These are phyloP conservation scores for Zaprionus lachaisei DNA, from an alignment of 1,140 invertebrate genomes.

Conservation along the genomic window DNA sequence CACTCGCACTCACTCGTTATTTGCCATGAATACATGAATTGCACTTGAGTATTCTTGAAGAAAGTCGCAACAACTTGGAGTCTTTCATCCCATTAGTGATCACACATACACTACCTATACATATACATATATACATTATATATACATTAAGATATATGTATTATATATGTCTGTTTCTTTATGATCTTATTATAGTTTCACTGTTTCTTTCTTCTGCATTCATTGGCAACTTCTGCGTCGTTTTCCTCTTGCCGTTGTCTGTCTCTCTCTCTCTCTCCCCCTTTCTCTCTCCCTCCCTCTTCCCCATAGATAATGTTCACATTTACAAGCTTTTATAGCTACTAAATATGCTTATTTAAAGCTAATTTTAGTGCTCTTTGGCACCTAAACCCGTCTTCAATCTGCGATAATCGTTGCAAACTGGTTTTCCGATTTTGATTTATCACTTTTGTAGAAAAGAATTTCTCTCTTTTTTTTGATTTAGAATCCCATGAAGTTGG, in stretches of 20 bases:
- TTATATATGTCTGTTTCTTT: background rate
- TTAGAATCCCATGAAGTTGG: background rate
- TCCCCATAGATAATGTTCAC: background rate
- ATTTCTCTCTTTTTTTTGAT: background rate
- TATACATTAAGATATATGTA: background rate
- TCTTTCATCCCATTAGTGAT: background rate
- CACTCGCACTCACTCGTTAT: background rate
- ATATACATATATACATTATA: background rate
- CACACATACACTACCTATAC: background rate
- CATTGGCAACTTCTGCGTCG: background rate
- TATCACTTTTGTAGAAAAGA: background rate
- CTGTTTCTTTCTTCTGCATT: background rate
- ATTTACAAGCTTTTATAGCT: background rate
- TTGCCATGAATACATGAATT: slow-evolving; percentile 8
- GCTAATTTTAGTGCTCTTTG: slow-evolving; percentile 1
- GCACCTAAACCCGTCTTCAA: background rate
- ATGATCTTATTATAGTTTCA: background rate
- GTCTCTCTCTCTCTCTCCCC: background rate
- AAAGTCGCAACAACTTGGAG: slow-evolving; percentile 6
- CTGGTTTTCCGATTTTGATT: background rate
- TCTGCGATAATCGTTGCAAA: background rate
- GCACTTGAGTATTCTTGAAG: slow-evolving; percentile 2
- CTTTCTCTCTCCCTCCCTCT: background rate
- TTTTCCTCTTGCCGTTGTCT: background rate
- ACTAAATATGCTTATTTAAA: slow-evolving; percentile 5